These are phyloP conservation scores for Pristis pectinata DNA, from an alignment of 2,797 vertebrate species.

Conservation along the genomic window DNA sequence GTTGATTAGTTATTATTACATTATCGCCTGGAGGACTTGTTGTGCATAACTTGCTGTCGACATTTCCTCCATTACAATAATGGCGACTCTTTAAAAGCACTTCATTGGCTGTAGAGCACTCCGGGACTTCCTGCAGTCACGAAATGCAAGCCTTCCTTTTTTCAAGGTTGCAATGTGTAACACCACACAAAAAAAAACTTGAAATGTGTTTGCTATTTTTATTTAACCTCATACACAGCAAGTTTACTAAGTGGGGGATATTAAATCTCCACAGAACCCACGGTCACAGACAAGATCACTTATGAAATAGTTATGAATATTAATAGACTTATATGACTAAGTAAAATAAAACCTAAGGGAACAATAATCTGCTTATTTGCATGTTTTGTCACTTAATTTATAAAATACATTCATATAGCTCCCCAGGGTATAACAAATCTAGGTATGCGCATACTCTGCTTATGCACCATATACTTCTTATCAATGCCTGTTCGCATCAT, in stretches of 20 bases:
- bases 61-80: not conserved
- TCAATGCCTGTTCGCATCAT: not conserved
- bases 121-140: not conserved
- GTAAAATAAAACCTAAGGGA: conserved; percentile 29
- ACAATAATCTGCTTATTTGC: conserved; percentile 32
- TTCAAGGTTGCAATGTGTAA: not conserved
- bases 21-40: not conserved
- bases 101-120: not conserved
- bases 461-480: not conserved
- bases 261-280: conserved; percentile 7
- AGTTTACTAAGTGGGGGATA: conserved; percentile 3
- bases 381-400: conserved; percentile 31
- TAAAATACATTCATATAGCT: not conserved
- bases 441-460: not conserved
- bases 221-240: conserved; percentile 28
- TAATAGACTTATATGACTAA: conserved; percentile 2
- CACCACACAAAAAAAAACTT: not conserved
- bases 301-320: conserved; percentile 12
- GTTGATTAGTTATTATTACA: not conserved
- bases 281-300: conserved; percentile 19
- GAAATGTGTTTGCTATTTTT: not conserved
- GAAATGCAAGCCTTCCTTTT: not conserved
- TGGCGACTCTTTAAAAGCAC: not conserved
- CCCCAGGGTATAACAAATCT: not conserved
- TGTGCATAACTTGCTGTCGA: not conserved